A percentile compares a stretch with the other conserved stretches of the same genome.
phyloP scores from a whole-genome alignment of 37 sponge, comb jelly and placozoan genomes.

The Diacarnus erythraeanus region DNA sequence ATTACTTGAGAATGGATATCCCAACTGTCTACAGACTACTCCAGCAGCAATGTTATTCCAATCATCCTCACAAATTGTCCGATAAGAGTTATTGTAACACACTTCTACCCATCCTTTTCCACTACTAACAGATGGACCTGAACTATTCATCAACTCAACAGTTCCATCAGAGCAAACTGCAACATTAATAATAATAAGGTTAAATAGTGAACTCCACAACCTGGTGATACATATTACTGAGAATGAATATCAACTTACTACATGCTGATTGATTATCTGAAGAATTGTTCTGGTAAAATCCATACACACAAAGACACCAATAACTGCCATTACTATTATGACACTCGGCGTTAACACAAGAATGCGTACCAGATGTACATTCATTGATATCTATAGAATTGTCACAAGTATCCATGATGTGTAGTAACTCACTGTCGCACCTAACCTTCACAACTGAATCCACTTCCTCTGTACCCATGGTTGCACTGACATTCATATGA shows the following conservation, averaged over 20 bases:
- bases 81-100: constrained; percentile 15
- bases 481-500: constrained; percentile 8
- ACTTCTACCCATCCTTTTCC: constrained; percentile 37
- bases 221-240: no score
- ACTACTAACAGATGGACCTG: background rate
- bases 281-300: no score
- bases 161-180: constrained; percentile 7
- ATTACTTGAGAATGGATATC: background rate
- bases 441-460: constrained; percentile 2
- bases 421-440: no score
- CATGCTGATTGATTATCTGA: background rate
- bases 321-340: background rate
- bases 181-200: no score
- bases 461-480: constrained; percentile 12
- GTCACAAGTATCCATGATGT: no score
- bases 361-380: background rate
- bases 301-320: background rate
- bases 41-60: constrained; percentile 32
- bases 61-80: constrained; percentile 42
- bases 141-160: constrained; percentile 23
- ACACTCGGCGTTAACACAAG: background rate
- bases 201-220: background rate
- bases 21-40: constrained; percentile 22
- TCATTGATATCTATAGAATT: constrained; percentile 19
- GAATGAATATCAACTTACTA: background rate